Evolutionary conservation across 2,113 vertebrate species (phyloP).

Genomic region (Centropus bengalensis): DNA sequence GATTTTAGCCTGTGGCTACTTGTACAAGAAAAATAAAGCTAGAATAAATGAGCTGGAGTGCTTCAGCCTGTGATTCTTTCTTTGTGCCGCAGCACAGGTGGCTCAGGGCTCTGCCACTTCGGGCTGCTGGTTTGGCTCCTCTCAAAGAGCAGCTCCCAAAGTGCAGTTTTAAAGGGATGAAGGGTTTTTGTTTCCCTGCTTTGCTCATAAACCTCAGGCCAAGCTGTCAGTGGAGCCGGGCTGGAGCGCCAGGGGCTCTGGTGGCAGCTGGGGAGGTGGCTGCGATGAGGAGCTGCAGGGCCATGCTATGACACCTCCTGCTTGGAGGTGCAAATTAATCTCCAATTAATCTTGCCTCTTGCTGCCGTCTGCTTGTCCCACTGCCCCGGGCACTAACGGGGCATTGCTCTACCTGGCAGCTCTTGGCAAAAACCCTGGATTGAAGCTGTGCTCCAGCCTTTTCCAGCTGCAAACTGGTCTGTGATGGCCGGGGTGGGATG

Average conservation of each 20-base stretch:
- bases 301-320: neutral
- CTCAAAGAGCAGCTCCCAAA: neutral
- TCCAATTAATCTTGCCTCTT: neutral
- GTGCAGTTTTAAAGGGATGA: neutral
- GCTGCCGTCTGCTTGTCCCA: neutral
- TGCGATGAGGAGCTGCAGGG: neutral
- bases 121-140: neutral
- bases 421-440: neutral
- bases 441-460: rapidly evolving
- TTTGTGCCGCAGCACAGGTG: rapidly evolving
- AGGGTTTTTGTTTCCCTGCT: neutral
- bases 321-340: neutral
- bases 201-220: neutral
- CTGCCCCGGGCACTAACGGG: rapidly evolving
- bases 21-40: constrained; percentile 69
- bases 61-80: neutral
- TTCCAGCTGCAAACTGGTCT: neutral
- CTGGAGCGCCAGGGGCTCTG: rapidly evolving
- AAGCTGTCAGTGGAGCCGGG: neutral
- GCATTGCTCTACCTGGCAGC: neutral
- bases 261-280: neutral
- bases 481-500: neutral
- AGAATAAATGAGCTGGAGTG: constrained; percentile 54
- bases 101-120: neutral
- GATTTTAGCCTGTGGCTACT: constrained; percentile 74